Percentiles rank a stretch among this genome's conserved stretches.
Conservation (phyloP, 23 tunicate genomes). For the Trididemnum miniatum region DNA sequence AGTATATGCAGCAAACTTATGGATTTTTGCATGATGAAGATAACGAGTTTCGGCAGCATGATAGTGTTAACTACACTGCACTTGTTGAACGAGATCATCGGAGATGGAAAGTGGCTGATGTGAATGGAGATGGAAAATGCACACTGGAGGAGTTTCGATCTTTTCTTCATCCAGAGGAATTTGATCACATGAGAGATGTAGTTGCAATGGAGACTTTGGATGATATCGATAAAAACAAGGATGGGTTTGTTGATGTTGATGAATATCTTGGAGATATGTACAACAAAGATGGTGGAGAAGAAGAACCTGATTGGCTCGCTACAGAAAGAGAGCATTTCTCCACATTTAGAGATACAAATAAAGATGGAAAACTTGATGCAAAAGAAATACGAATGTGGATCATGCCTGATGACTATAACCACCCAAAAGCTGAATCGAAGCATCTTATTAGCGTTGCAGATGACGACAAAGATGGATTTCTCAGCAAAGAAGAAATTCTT, state of each 20-base stretch:
- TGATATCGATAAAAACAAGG: slow-evolving; percentile 87
- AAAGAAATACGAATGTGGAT: slow-evolving; percentile 92
- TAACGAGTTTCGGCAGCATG: not conserved
- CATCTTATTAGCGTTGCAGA: slow-evolving; percentile 85
- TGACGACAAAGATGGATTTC: slow-evolving; percentile 60
- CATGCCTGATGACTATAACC: slow-evolving; percentile 81
- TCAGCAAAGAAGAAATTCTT: slow-evolving; percentile 80
- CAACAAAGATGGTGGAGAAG: slow-evolving; percentile 46
- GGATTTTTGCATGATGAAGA: slow-evolving; percentile 77
- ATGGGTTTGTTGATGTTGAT: slow-evolving; percentile 69
- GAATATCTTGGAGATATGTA: slow-evolving; percentile 87
- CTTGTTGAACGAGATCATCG: slow-evolving; percentile 71
- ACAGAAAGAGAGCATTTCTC: slow-evolving; percentile 76
- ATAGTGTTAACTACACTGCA: slow-evolving; percentile 54
- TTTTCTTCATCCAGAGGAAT: slow-evolving; percentile 95
- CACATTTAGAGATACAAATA: slow-evolving; percentile 54
- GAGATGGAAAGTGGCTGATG: slow-evolving; percentile 72
- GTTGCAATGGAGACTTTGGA: slow-evolving; percentile 81
- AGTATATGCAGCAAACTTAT: slow-evolving; percentile 79
- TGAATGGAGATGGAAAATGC: slow-evolving; percentile 35
- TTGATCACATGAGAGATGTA: slow-evolving; percentile 86
- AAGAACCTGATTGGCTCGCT: slow-evolving; percentile 94
- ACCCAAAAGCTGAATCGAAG: slow-evolving; percentile 79
- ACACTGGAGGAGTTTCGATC: slow-evolving; percentile 73
- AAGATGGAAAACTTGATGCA: slow-evolving; percentile 73